Conservation (phyloP, 2,888 invertebrate species). For the Drosophila setosimentum region DNA sequence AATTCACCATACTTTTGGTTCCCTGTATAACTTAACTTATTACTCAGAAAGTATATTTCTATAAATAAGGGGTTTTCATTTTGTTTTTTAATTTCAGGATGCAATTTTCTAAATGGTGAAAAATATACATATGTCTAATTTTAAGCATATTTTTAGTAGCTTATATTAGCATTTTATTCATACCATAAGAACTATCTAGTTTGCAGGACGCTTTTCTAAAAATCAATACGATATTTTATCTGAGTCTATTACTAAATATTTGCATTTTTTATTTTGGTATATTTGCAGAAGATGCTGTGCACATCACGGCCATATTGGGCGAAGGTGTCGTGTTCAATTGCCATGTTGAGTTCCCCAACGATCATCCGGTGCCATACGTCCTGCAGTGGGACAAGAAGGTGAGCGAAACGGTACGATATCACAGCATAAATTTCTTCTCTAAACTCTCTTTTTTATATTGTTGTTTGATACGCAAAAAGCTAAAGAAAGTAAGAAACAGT, state of each 20-base stretch:
- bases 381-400: conserved; percentile 99
- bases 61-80: too few species aligned
- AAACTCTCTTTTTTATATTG: conserved; percentile 86
- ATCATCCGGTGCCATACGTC: conserved; percentile 98
- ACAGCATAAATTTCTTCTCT: conserved; percentile 86
- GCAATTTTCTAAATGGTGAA: too few species aligned
- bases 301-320: conserved; percentile 98
- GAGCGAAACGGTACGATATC: conserved; percentile 97
- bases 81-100: too few species aligned
- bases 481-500: conserved; percentile 71
- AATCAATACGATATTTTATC: not conserved
- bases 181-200: too few species aligned
- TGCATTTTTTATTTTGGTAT: not conserved
- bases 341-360: conserved; percentile 98
- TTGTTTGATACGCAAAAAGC: conserved; percentile 83
- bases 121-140: too few species aligned
- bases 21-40: not conserved
- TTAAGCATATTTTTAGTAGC: too few species aligned
- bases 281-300: conserved; percentile 91
- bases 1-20: not conserved
- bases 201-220: not conserved
- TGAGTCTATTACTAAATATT: not conserved
- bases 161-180: too few species aligned
- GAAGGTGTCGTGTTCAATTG: conserved; percentile 99
- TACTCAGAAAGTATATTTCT: too few species aligned